Conservation (phyloP, 2,113 vertebrate genomes). For the Nibea coibor region DNA sequence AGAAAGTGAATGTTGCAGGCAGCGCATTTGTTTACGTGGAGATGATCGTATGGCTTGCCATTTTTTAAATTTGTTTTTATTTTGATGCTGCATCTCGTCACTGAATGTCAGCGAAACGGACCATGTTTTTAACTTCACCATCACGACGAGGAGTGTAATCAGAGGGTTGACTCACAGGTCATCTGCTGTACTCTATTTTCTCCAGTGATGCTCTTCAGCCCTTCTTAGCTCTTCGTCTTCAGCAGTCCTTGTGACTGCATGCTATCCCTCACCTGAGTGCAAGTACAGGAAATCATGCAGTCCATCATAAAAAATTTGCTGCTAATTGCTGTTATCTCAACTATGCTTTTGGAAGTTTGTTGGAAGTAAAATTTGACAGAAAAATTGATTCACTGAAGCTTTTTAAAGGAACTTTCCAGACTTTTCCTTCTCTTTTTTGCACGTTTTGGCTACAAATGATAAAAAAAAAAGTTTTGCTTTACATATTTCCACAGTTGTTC, state of each 20-base stretch:
- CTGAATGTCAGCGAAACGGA: neutral
- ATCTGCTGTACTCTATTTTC: neutral
- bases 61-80: neutral
- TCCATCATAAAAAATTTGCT: no score
- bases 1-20: slow-evolving; percentile 20
- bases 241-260: neutral
- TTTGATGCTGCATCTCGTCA: neutral
- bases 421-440: neutral
- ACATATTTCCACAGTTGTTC: neutral
- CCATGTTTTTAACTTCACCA: neutral
- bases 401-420: neutral
- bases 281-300: no score
- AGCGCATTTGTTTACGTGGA: neutral
- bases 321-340: neutral
- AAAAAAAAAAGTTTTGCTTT: no score
- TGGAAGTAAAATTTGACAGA: slow-evolving; percentile 8
- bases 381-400: neutral
- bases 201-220: neutral
- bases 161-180: neutral
- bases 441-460: neutral
- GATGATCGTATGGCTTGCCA: neutral
- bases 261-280: neutral
- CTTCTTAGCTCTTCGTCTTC: neutral
- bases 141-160: neutral
- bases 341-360: neutral